Conservation (phyloP, 2,888 invertebrate species). For the Tubulanus polymorphus region DNA sequence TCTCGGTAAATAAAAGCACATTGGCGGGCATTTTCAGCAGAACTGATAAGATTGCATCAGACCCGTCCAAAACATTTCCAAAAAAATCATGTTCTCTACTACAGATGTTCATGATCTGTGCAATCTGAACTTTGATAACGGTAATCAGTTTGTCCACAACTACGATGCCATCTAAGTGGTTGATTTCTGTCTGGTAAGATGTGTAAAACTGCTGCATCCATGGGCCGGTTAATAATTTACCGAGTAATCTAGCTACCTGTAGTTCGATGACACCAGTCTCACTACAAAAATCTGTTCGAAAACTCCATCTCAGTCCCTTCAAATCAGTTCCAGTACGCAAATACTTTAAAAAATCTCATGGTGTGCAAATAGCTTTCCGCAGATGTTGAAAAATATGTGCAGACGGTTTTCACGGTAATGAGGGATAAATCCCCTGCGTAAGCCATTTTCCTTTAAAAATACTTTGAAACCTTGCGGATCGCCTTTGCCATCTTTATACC, state of each 20-base stretch:
- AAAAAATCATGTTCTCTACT: too few species aligned
- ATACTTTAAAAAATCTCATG: slow-evolving; percentile 5
- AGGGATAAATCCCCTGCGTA: slow-evolving; percentile 15
- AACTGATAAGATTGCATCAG: neutral
- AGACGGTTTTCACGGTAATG: slow-evolving; percentile 19
- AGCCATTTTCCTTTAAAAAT: slow-evolving; percentile 11
- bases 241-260: slow-evolving; percentile 1
- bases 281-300: neutral
- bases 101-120: too few species aligned
- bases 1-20: neutral
- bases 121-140: too few species aligned
- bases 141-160: neutral
- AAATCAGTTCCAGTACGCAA: neutral
- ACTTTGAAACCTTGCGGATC: slow-evolving; percentile 18
- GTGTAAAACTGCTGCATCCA: slow-evolving; percentile 7
- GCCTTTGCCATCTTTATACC: slow-evolving; percentile 20
- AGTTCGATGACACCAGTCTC: neutral
- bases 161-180: slow-evolving; percentile 6
- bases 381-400: slow-evolving; percentile 20
- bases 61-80: neutral
- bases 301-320: neutral
- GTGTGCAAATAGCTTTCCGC: slow-evolving; percentile 10
- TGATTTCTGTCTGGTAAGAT: neutral
- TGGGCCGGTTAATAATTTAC: slow-evolving; percentile 6
- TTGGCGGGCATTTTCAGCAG: neutral